These are phyloP conservation scores for Troides helena DNA, from an alignment of 2,888 invertebrate genomes.

Conservation along the genomic window DNA sequence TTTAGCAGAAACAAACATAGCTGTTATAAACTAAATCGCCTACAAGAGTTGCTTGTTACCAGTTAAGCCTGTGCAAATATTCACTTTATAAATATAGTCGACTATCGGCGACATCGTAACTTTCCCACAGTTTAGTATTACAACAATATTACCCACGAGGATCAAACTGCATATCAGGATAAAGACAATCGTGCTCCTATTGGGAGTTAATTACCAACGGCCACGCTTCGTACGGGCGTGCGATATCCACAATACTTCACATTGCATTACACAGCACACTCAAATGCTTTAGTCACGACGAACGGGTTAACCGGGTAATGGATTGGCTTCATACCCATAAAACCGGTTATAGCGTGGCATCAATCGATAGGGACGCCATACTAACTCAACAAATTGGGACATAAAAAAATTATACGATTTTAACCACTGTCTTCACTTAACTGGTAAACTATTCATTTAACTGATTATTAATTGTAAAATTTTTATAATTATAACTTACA, in stretches of 20 bases:
- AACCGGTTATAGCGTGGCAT: slow-evolving; percentile 16
- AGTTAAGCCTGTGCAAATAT: background rate
- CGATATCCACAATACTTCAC: slow-evolving; percentile 13
- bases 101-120: background rate
- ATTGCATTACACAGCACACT: slow-evolving; percentile 15
- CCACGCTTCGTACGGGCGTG: background rate
- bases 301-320: slow-evolving; percentile 23
- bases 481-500: no score
- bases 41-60: no score
- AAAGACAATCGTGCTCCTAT: slow-evolving; percentile 11
- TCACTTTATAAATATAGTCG: background rate
- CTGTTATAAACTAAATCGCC: no score
- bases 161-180: slow-evolving; percentile 2
- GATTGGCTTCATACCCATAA: slow-evolving; percentile 18
- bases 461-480: no score
- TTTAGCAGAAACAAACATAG: no score
- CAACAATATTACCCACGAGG: background rate
- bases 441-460: no score
- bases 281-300: slow-evolving; percentile 21
- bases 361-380: slow-evolving; percentile 9
- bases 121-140: slow-evolving; percentile 9
- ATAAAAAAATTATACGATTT: background rate
- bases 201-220: slow-evolving; percentile 5
- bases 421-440: no score
- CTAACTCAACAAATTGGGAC: slow-evolving; percentile 4